Percentiles rank a stretch among this genome's conserved stretches.
Evolutionary conservation across 2,113 vertebrate species (phyloP).

Genomic region (Empidonax traillii): DNA sequence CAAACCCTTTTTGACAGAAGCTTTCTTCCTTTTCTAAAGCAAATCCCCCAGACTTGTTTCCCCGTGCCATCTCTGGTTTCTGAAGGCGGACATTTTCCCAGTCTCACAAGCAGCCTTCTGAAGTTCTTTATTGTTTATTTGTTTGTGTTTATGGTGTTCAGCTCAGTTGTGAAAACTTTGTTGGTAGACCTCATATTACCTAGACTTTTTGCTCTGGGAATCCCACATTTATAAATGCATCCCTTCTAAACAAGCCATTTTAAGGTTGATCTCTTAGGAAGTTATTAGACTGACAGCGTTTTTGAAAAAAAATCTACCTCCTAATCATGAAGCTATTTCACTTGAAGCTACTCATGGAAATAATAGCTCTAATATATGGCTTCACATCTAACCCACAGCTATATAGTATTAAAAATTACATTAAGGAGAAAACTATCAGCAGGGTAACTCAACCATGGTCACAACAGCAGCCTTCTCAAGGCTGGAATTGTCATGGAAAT

Average conservation of each 20-base stretch:
- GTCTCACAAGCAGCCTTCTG: neutral
- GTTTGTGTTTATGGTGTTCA: neutral
- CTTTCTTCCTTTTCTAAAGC: neutral
- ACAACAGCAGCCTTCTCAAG: constrained; percentile 59
- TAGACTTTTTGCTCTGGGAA: neutral
- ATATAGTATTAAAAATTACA: constrained; percentile 52
- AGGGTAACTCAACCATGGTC: constrained; percentile 64
- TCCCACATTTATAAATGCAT: neutral
- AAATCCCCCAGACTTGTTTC: neutral
- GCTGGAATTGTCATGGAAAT: constrained; percentile 62
- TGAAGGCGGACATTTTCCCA: neutral
- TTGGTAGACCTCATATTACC: neutral
- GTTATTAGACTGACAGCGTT: neutral
- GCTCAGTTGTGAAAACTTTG: neutral
- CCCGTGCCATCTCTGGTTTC: neutral
- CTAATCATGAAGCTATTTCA: constrained; percentile 44
- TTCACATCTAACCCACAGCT: constrained; percentile 55
- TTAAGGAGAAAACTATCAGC: constrained; percentile 64
- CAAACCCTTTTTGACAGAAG: neutral
- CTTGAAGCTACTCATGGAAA: constrained; percentile 42
- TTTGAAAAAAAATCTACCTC: neutral
- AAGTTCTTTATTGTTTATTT: neutral
- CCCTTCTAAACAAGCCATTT: neutral
- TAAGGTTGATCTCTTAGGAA: neutral
- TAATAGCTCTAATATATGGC: constrained; percentile 52